These are phyloP conservation scores for Eilema griseolum DNA, from an alignment of 2,888 invertebrate genomes.

Conservation along the genomic window DNA sequence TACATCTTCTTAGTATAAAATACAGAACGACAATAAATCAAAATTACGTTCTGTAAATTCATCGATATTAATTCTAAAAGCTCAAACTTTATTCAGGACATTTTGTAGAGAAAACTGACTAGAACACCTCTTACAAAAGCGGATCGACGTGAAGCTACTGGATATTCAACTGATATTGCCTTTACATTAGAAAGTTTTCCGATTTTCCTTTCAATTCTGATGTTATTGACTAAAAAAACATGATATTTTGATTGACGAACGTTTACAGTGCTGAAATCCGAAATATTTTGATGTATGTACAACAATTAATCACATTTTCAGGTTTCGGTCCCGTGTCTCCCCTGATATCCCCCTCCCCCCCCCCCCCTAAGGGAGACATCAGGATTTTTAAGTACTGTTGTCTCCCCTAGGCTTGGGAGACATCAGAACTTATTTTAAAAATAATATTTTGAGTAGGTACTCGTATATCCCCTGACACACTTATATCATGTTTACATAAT, in stretches of 20 bases:
- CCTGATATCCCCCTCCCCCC: too few relatives aligned
- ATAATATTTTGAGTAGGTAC: too few relatives aligned
- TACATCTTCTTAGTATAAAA: too few relatives aligned
- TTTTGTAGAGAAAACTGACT: slow-evolving; percentile 62
- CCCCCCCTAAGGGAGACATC: too few relatives aligned
- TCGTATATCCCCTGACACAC: too few relatives aligned
- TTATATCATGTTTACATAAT: too few relatives aligned
- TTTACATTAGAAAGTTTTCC: background rate
- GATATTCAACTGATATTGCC: slow-evolving; percentile 5
- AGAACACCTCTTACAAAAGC: slow-evolving; percentile 53
- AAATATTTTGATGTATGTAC: too few relatives aligned
- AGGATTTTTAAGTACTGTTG: too few relatives aligned
- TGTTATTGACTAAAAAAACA: background rate
- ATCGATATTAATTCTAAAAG: slow-evolving; percentile 78
- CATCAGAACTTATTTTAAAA: too few relatives aligned
- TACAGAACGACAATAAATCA: slow-evolving; percentile 12
- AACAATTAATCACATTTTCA: too few relatives aligned
- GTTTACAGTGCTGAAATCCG: background rate
- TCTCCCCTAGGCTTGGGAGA: too few relatives aligned
- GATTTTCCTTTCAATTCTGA: background rate
- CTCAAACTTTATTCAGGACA: slow-evolving; percentile 75
- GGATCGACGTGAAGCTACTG: slow-evolving; percentile 55
- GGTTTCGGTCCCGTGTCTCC: too few relatives aligned
- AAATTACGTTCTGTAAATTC: slow-evolving; percentile 61
- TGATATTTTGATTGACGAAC: background rate